Percentiles rank a stretch among this genome's conserved stretches.
These are phyloP conservation scores for Myotis planiceps DNA, from an alignment of 2,797 vertebrate species.

Conservation along the genomic window DNA sequence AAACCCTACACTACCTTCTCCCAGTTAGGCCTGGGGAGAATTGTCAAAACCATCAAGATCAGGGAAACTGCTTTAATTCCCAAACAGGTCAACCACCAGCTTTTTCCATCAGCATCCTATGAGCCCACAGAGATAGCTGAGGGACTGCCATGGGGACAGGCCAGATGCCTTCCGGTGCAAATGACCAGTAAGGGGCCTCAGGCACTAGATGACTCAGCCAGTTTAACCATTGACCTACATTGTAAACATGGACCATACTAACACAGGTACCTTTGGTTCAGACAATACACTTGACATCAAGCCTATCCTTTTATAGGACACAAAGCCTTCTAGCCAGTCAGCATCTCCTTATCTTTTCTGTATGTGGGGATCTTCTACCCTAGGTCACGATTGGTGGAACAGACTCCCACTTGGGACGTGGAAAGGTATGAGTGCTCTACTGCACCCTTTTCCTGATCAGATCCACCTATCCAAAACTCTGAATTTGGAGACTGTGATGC, in stretches of 20 bases:
- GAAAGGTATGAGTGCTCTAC: neutral
- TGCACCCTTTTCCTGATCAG: neutral
- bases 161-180: neutral
- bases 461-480: neutral
- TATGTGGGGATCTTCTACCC: neutral
- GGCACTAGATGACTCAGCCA: neutral
- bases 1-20: neutral
- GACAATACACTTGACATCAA: neutral
- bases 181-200: neutral
- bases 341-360: neutral
- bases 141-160: neutral
- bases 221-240: neutral
- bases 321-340: neutral
- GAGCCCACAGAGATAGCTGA: neutral
- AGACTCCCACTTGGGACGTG: neutral
- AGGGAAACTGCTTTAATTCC: neutral
- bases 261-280: neutral
- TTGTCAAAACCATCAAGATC: neutral
- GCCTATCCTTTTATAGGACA: neutral
- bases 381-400: neutral
- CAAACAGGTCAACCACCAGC: neutral
- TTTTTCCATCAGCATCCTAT: neutral
- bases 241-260: neutral
- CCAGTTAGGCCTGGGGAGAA: neutral
- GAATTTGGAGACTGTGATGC: neutral